Evolutionary conservation across 2,888 invertebrate genomes (phyloP), one percentile per base, ranked within the genome.

Genomic region (Habroteleia sp.): DNA sequence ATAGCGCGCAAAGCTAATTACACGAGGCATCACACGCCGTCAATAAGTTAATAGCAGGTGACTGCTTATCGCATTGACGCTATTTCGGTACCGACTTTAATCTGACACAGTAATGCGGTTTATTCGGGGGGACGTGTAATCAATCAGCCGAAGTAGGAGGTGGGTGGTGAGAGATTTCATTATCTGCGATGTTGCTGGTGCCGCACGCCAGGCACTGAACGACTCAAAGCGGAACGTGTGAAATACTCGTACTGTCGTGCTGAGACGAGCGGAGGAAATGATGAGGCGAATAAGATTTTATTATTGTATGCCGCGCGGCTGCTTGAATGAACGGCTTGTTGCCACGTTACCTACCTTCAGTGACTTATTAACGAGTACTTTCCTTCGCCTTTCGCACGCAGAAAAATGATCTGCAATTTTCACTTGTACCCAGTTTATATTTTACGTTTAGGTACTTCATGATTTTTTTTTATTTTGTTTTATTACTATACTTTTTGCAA

Each of bases 141-240:
- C 79, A 78, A 79, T 79, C 75, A 76, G 39, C 10, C 23, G 11
- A 35, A 27, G 74, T 39, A 52, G 54, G 44, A 48, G 52, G 42
- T 41, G 76, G 68, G 63, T 68, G 50, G 29, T 10, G 33, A 27
- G 71, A 72, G 65, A 62, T 79, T 79, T 74, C 74, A 76, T 74
- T 77, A 77, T 72, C 71, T 46, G 20, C 46, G 42, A 20, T 41
- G 41, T 29, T 42, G 27, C 41, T 25, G 17, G 7, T 33, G 39
- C 48, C 17, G 31, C 23, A 37, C 41, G 48, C 56, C 44, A 44
- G 29, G 41, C 39, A 41, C 39, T 16, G 37, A 65, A 20, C 50
- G 29, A 27, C 42, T 69, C 46, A 78, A 76, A 77, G 65, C 73
- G 65, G 77, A 73, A 78, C 77, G 77, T 79, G 79, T 77, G 77